Evolutionary conservation across 2,888 invertebrate species (phyloP).

Genomic region (Proisotoma minuta): DNA sequence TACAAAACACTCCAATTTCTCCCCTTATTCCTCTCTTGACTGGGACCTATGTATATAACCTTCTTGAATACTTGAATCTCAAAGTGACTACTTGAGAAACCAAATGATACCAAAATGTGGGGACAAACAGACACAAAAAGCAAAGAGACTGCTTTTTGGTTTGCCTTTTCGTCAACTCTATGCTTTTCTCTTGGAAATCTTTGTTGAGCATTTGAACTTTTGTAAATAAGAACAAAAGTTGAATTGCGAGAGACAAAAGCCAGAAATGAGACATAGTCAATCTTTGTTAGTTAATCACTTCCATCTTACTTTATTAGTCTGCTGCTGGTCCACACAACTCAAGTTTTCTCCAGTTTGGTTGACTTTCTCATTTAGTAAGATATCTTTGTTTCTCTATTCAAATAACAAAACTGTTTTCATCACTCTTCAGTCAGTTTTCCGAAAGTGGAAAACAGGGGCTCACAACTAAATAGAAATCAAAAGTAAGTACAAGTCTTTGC

Average conservation of each 20-base stretch:
- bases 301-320: slow-evolving; percentile 17
- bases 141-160: background rate
- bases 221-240: slow-evolving; percentile 7
- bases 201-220: slow-evolving; percentile 9
- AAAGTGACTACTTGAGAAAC: slow-evolving; percentile 1
- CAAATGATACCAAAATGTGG: background rate
- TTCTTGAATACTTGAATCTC: background rate
- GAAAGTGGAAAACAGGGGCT: too few relatives aligned
- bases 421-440: too few relatives aligned
- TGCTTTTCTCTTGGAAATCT: background rate
- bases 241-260: slow-evolving; percentile 3
- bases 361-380: too few relatives aligned
- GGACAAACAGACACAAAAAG: background rate
- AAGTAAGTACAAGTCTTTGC: too few relatives aligned
- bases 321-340: too few relatives aligned
- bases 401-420: too few relatives aligned
- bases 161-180: background rate
- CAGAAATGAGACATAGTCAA: slow-evolving; percentile 18
- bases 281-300: slow-evolving; percentile 21
- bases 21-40: too few relatives aligned
- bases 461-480: too few relatives aligned
- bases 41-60: too few relatives aligned
- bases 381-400: too few relatives aligned
- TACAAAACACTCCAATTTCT: background rate
- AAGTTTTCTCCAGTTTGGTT: too few relatives aligned